Conservation (phyloP, 1,140 invertebrate genomes). For the Hermetia illucens region DNA sequence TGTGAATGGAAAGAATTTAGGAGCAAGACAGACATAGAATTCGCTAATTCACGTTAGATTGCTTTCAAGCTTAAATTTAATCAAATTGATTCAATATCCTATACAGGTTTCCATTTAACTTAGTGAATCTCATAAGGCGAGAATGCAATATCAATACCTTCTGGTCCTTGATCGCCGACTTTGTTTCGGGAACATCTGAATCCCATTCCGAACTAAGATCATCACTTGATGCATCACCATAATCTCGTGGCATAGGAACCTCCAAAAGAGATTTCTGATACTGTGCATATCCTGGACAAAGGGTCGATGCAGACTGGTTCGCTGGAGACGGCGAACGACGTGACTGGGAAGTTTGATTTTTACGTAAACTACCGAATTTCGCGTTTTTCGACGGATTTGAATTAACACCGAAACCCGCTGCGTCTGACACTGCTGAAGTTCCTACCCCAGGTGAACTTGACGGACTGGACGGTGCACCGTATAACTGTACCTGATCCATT, state of each 20-base stretch:
- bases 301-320: slow-evolving; percentile 17
- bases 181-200: slow-evolving; percentile 51
- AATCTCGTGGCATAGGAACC: slow-evolving; percentile 57
- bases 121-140: too few species aligned
- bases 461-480: not conserved
- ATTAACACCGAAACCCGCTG: too few species aligned
- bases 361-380: slow-evolving; percentile 2
- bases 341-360: slow-evolving; percentile 7
- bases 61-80: too few species aligned
- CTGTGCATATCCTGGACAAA: slow-evolving; percentile 57
- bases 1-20: too few species aligned
- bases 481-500: not conserved
- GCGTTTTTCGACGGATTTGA: not conserved
- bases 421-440: not conserved
- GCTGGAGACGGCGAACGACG: slow-evolving; percentile 21
- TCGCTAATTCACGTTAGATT: too few species aligned
- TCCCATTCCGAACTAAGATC: slow-evolving; percentile 84
- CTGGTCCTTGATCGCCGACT: slow-evolving; percentile 18
- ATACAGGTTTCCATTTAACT: too few species aligned
- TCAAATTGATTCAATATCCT: too few species aligned
- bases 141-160: too few species aligned
- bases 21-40: too few species aligned
- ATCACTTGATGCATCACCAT: slow-evolving; percentile 71
- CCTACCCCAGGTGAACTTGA: not conserved
- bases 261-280: slow-evolving; percentile 60